Percentiles rank a stretch among this genome's conserved stretches.
phyloP scores from a whole-genome alignment of 2,888 invertebrate species.

The Philereme vetulata region DNA sequence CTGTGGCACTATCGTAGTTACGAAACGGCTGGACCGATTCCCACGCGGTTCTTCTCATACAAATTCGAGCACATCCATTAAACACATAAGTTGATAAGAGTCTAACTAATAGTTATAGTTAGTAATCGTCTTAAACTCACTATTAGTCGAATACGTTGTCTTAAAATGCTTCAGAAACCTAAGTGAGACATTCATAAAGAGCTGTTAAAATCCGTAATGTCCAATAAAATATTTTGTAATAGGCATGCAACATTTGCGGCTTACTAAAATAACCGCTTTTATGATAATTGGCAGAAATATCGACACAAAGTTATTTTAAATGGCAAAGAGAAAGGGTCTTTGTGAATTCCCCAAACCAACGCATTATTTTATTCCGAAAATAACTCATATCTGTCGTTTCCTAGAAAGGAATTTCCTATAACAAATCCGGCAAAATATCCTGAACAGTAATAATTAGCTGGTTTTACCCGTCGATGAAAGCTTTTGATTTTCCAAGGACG shows the following conservation, averaged over 20 bases:
- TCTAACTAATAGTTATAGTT: too few species aligned
- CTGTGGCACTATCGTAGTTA: too few species aligned
- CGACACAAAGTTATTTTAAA: background rate
- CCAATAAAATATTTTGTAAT: background rate
- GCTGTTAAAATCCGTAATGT: slow-evolving; percentile 7
- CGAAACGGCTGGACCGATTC: too few species aligned
- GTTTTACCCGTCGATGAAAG: slow-evolving; percentile 32
- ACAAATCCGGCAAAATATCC: slow-evolving; percentile 30
- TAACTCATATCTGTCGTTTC: slow-evolving; percentile 24
- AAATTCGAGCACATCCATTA: too few species aligned
- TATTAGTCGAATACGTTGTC: too few species aligned
- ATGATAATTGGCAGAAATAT: background rate
- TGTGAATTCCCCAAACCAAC: slow-evolving; percentile 20
- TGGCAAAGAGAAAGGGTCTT: slow-evolving; percentile 24
- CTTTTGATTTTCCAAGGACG: slow-evolving; percentile 40
- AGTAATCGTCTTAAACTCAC: too few species aligned
- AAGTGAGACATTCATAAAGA: slow-evolving; percentile 2
- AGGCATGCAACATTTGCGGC: background rate
- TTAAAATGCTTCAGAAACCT: too few species aligned
- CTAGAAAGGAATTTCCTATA: slow-evolving; percentile 38
- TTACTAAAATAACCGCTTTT: too few species aligned
- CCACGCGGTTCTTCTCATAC: too few species aligned
- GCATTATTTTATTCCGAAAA: slow-evolving; percentile 8
- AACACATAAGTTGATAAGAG: too few species aligned
- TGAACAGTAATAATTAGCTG: slow-evolving; percentile 25